Percentiles rank a stretch among this genome's conserved stretches.
These are phyloP conservation scores for Dysidea cf. avara DNA, from an alignment of 37 sponge, comb jelly and placozoan genomes.

Conservation along the genomic window DNA sequence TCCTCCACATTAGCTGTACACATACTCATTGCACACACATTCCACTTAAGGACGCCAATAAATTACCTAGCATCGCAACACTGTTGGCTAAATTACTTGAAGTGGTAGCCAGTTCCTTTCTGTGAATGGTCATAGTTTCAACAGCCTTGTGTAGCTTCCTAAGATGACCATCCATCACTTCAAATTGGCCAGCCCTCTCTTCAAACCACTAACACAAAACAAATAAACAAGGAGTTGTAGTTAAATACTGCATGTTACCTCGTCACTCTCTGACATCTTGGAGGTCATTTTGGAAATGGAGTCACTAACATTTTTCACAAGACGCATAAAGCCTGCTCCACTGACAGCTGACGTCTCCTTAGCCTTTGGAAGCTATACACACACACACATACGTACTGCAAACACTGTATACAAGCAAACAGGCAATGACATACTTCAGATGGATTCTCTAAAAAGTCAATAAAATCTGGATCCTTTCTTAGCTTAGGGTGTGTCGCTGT, in stretches of 20 bases:
- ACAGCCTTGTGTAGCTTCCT: slow-evolving; percentile 81
- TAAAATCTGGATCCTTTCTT: slow-evolving; percentile 71
- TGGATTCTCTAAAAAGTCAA: slow-evolving; percentile 82
- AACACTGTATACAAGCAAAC: not conserved
- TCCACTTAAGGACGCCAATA: too few species aligned
- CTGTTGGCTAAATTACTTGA: not conserved
- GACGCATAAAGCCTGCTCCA: slow-evolving; percentile 92
- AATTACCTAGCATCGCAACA: slow-evolving; percentile 22
- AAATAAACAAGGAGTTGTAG: not conserved
- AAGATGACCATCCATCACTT: slow-evolving; percentile 75
- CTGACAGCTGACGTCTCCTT: slow-evolving; percentile 87
- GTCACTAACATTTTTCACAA: slow-evolving; percentile 86
- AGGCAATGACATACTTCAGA: slow-evolving; percentile 50
- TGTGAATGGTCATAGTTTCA: slow-evolving; percentile 68
- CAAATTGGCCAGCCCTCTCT: slow-evolving; percentile 76
- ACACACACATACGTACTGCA: slow-evolving; percentile 4
- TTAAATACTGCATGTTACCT: slow-evolving; percentile 22
- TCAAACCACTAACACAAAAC: slow-evolving; percentile 94
- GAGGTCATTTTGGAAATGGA: slow-evolving; percentile 75
- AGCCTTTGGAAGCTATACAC: slow-evolving; percentile 80
- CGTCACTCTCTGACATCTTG: slow-evolving; percentile 82
- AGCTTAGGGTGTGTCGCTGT: slow-evolving; percentile 71
- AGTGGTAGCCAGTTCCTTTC: slow-evolving; percentile 62
- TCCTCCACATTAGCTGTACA: slow-evolving; percentile 60
- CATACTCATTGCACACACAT: too few species aligned